Conservation (phyloP, 2,888 invertebrate genomes). For the Pristionchus fissidentatus region DNA sequence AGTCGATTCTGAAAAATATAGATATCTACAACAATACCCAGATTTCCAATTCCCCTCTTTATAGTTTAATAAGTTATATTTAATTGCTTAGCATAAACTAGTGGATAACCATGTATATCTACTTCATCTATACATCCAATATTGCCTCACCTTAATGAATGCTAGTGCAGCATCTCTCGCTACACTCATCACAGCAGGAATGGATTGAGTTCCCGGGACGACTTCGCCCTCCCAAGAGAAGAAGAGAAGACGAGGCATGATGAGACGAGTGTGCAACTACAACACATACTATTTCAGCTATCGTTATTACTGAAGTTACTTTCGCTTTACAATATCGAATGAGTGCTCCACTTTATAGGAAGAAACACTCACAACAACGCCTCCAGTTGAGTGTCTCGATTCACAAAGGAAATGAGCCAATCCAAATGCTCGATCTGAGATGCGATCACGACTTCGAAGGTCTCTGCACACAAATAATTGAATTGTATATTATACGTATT, state of each 20-base stretch:
- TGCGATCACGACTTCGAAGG: background rate
- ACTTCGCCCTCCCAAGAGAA: conserved; percentile 31
- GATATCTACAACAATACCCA: background rate
- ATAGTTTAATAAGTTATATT: background rate
- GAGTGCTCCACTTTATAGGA: background rate
- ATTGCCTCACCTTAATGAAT: background rate
- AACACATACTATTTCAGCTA: too few relatives aligned
- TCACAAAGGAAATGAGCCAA: conserved; percentile 23
- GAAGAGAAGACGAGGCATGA: conserved; percentile 42
- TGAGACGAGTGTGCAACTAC: conserved; percentile 13
- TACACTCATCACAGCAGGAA: background rate
- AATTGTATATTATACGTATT: too few relatives aligned
- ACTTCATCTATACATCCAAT: background rate
- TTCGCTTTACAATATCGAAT: background rate
- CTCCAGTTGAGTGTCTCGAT: conserved; percentile 5
- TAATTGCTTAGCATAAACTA: background rate
- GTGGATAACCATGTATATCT: too few relatives aligned
- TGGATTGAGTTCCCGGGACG: background rate
- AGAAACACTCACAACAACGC: background rate
- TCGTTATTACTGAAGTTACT: too few relatives aligned
- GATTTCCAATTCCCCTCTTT: too few relatives aligned
- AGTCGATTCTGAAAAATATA: background rate
- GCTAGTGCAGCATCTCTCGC: background rate
- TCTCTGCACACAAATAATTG: too few relatives aligned
- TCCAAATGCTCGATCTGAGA: conserved; percentile 19